Conservation (phyloP, 2,888 invertebrate genomes). For the Unio pictorum region DNA sequence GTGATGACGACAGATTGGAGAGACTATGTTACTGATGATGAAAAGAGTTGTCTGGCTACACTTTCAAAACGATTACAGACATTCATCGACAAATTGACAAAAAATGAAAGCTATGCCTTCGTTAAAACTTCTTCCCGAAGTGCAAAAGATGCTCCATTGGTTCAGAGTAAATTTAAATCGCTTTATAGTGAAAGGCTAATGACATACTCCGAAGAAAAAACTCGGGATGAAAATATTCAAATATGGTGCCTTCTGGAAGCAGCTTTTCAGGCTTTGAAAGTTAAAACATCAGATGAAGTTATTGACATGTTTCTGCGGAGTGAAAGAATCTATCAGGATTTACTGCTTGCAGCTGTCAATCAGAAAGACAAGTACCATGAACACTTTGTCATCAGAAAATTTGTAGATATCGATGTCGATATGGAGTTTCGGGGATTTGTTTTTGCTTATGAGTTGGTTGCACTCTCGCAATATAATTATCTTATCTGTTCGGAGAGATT, state of each 20-base stretch:
- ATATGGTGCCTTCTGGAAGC: slow-evolving; percentile 54
- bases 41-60: slow-evolving; percentile 24
- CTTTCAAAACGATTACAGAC: slow-evolving; percentile 33
- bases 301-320: slow-evolving; percentile 57
- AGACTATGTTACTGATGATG: slow-evolving; percentile 22
- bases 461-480: slow-evolving; percentile 61
- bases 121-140: slow-evolving; percentile 61
- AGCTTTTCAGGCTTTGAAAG: slow-evolving; percentile 47
- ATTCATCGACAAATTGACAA: slow-evolving; percentile 34
- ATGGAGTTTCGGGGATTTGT: slow-evolving; percentile 65
- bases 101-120: slow-evolving; percentile 45
- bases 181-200: slow-evolving; percentile 39
- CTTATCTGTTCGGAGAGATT: slow-evolving; percentile 51
- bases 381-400: slow-evolving; percentile 57
- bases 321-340: slow-evolving; percentile 60
- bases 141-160: slow-evolving; percentile 60
- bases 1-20: slow-evolving; percentile 32
- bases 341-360: slow-evolving; percentile 52
- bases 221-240: slow-evolving; percentile 48
- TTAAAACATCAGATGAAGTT: slow-evolving; percentile 45
- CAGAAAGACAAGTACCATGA: slow-evolving; percentile 48
- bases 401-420: slow-evolving; percentile 58
- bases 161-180: slow-evolving; percentile 42
- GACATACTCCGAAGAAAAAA: slow-evolving; percentile 17
- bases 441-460: slow-evolving; percentile 38